These are phyloP conservation scores for Halcyon badia DNA, from an alignment of 2,797 vertebrate genomes.

Conservation along the genomic window DNA sequence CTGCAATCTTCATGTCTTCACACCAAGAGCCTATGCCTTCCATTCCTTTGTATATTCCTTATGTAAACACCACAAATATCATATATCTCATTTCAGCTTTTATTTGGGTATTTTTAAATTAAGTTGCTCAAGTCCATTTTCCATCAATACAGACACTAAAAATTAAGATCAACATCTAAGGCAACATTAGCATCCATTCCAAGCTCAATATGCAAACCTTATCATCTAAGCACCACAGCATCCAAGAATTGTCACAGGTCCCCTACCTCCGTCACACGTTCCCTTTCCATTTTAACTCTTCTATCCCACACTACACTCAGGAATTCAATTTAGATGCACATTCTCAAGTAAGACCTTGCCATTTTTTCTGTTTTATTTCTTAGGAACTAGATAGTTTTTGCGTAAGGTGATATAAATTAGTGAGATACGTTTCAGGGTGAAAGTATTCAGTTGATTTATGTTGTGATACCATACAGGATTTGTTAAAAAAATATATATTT, in stretches of 20 bases:
- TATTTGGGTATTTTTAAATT: constrained; percentile 62
- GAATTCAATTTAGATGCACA: background rate
- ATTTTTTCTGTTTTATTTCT: background rate
- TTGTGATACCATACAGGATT: background rate
- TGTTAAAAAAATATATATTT: background rate
- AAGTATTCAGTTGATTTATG: background rate
- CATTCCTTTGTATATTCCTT: background rate
- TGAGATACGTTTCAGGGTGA: background rate
- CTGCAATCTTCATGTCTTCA: background rate
- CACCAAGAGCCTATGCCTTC: background rate
- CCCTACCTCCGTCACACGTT: constrained; percentile 9
- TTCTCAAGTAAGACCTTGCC: background rate
- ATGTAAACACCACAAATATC: constrained; percentile 31
- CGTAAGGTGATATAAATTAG: background rate
- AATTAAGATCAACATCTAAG: constrained; percentile 70
- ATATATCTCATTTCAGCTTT: constrained; percentile 36
- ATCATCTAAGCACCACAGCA: constrained; percentile 43
- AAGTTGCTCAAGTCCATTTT: constrained; percentile 70
- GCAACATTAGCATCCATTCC: constrained; percentile 65
- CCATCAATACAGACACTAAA: constrained; percentile 64
- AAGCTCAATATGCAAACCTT: constrained; percentile 54
- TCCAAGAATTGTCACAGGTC: constrained; percentile 10
- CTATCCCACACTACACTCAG: background rate
- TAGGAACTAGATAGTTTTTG: background rate
- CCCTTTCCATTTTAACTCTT: constrained; percentile 15